These are phyloP conservation scores for Trachemys scripta DNA, from an alignment of 2,113 vertebrate genomes.

Conservation along the genomic window DNA sequence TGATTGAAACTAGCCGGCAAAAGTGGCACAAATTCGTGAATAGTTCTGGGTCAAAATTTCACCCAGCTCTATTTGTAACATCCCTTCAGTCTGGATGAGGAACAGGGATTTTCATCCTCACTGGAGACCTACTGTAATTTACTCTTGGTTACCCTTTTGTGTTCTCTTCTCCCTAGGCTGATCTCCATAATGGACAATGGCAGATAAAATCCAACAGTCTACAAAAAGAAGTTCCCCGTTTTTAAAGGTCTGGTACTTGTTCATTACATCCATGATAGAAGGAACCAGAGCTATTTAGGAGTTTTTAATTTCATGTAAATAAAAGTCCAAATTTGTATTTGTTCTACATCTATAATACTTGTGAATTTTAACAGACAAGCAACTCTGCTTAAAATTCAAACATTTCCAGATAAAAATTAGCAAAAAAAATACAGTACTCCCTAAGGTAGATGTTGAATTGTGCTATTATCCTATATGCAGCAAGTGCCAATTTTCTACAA, in stretches of 20 bases:
- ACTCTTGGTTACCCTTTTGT: neutral
- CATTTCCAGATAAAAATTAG: conserved; percentile 77
- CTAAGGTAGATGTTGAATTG: conserved; percentile 62
- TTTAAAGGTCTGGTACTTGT: neutral
- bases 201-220: neutral
- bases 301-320: conserved; percentile 13
- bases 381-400: conserved; percentile 66
- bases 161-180: neutral
- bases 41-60: neutral
- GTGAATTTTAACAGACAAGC: conserved; percentile 24
- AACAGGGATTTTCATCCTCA: neutral
- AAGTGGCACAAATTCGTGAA: neutral
- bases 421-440: conserved; percentile 75
- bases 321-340: neutral
- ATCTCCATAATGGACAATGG: neutral
- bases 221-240: neutral
- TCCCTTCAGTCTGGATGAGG: neutral
- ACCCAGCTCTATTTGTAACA: neutral
- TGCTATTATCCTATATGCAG: conserved; percentile 73
- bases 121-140: neutral
- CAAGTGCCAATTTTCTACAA: conserved; percentile 75
- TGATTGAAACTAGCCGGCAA: neutral
- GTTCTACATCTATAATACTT: neutral
- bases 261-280: neutral
- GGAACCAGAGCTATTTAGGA: neutral